Percentiles rank a stretch among this genome's conserved stretches.
Evolutionary conservation across 2,113 vertebrate species (phyloP).

Genomic region (Mesitornis unicolor): DNA sequence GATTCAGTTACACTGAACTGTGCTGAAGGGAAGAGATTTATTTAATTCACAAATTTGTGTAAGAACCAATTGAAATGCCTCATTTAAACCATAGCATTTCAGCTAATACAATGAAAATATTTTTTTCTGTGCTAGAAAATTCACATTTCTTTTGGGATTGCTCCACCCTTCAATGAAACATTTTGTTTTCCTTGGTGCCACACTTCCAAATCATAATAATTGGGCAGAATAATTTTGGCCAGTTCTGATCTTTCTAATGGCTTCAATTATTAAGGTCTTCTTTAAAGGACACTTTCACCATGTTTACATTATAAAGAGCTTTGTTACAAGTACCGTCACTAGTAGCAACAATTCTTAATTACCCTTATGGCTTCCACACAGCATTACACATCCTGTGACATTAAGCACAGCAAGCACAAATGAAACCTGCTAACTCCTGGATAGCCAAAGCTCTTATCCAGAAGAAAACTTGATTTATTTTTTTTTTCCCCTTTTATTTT

Average conservation of each 20-base stretch:
- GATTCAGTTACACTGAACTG: background rate
- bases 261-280: background rate
- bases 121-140: background rate
- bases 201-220: background rate
- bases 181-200: background rate
- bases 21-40: background rate
- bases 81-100: background rate
- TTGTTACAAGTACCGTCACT: background rate
- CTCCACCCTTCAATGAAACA: background rate
- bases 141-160: background rate
- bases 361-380: background rate
- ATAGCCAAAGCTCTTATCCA: background rate
- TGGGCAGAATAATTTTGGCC: background rate
- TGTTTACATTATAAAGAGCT: background rate
- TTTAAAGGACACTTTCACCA: background rate
- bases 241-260: background rate
- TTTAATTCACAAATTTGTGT: background rate
- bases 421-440: background rate
- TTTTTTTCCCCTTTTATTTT: too few species aligned
- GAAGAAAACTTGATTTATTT: accelerated
- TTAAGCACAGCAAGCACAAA: background rate
- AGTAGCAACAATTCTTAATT: background rate
- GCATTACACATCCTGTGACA: background rate
- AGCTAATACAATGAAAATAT: background rate
- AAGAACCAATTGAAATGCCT: background rate